Conservation (phyloP, 2,888 invertebrate species). For the Yponomeuta evonymella region DNA sequence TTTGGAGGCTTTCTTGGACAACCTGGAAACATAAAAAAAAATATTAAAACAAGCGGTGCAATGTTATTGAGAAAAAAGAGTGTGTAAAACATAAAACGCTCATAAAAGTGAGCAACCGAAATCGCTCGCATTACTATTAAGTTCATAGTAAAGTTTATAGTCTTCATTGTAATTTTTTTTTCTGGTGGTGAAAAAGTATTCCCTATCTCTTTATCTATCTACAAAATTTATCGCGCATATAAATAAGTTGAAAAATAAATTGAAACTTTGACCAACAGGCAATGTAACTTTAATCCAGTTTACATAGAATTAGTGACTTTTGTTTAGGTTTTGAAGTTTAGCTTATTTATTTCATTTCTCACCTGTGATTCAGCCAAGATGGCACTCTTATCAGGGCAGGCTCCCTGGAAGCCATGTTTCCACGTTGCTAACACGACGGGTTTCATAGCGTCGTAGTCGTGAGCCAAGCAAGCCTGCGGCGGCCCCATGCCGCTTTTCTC, state of each 20-base stretch:
- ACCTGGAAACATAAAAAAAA: conserved; percentile 71
- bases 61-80: too few species aligned
- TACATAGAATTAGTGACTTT: too few species aligned
- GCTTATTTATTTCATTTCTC: background rate
- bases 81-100: too few species aligned
- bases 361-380: conserved; percentile 92
- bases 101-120: too few species aligned
- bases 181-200: too few species aligned
- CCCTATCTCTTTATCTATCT: too few species aligned
- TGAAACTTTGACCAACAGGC: too few species aligned
- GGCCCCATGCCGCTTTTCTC: conserved; percentile 81
- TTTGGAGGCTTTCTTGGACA: conserved; percentile 94
- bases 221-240: background rate
- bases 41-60: background rate
- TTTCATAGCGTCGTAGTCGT: conserved; percentile 95
- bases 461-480: conserved; percentile 88
- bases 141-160: background rate
- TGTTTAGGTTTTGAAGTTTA: background rate
- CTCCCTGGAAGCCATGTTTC: conserved; percentile 96
- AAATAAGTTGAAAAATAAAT: too few species aligned
- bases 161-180: too few species aligned
- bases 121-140: background rate
- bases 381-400: conserved; percentile 94
- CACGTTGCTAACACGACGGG: conserved; percentile 95
- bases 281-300: too few species aligned